Evolutionary conservation across 1,140 invertebrate genomes (phyloP).

Genomic region (Dinothrombium tinctorium): DNA sequence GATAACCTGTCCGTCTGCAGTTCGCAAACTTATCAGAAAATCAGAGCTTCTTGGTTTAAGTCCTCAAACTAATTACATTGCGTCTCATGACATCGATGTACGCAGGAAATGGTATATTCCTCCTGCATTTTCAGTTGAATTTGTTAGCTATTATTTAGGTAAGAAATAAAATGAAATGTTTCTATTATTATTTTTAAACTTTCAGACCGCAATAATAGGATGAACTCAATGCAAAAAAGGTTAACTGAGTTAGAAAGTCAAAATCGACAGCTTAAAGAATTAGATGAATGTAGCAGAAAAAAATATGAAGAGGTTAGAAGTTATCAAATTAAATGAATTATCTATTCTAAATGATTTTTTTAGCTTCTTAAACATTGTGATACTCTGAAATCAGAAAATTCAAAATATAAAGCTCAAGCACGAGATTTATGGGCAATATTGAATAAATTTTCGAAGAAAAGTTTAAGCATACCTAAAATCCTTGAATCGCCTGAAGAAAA

Average conservation of each 20-base stretch:
- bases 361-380: background rate
- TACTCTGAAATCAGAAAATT: background rate
- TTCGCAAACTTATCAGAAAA: constrained; percentile 53
- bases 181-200: background rate
- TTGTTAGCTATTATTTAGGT: constrained; percentile 77
- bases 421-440: background rate
- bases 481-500: background rate
- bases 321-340: background rate
- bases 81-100: constrained; percentile 42
- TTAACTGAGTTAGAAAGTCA: constrained; percentile 46
- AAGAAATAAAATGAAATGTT: background rate
- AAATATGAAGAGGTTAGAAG: constrained; percentile 44
- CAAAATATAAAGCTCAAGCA: background rate
- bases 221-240: constrained; percentile 42
- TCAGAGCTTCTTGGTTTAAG: constrained; percentile 64
- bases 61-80: constrained; percentile 23
- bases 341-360: background rate
- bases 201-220: constrained; percentile 23
- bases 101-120: constrained; percentile 79
- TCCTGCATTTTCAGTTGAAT: constrained; percentile 73
- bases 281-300: constrained; percentile 42
- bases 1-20: constrained; percentile 67
- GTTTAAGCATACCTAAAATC: background rate
- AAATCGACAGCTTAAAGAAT: constrained; percentile 39
- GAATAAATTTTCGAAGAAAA: background rate